Evolutionary conservation across 2,797 vertebrate genomes (phyloP), one percentile per base, ranked within the genome.

Genomic region (Catamblyrhynchus diadema): DNA sequence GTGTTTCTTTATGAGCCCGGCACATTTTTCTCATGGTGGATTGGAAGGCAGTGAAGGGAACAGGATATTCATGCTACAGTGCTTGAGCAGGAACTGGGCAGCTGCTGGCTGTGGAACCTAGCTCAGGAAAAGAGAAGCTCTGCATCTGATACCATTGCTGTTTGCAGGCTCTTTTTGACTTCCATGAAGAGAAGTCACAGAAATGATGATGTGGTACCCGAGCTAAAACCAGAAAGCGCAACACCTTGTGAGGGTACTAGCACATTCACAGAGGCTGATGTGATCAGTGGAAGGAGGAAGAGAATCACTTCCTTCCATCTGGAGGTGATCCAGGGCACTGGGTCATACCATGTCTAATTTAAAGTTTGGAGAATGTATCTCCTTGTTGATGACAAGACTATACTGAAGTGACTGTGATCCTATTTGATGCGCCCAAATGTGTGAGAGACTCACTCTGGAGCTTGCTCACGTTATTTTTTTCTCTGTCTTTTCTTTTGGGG

Each of bases 101-200:
- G 41, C 87, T 90, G 51, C 79, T 74, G 71, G 18, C 72, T 83
- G 62, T 54, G 28, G 59, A 78, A 56, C 50, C 50, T 47, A 75
- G 27, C 59, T 70, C 54, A 54, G 66, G 57, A 64, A 88, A 93
- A 70, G 75, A 75, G 44, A 79, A 90, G 71, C 72, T 94, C 89
- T 95, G 90, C 74, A 37, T 86, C 86, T 95, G 71, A 81, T 69
- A 54, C 50, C 65, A 3, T 65, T 94, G 75, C 81, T 93, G 75
- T 70, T 89, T 60, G 54, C n/a, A 72, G 37, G 5, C 27, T 93
- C 21, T 16, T 42, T 60, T 59, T 64, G 50, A 56, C 60, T 81
- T 86, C 60, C 37, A 54, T 32, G 54, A 42, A 45, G 37, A 79
- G 59, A 57, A 73, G 42, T 47, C 39, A 27, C 47, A 72, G 21